A percentile compares a stretch with the other conserved stretches of the same genome.
These are phyloP conservation scores for Astreopora myriophthalma DNA, from an alignment of 64 coral and sea anemone species.

Conservation along the genomic window DNA sequence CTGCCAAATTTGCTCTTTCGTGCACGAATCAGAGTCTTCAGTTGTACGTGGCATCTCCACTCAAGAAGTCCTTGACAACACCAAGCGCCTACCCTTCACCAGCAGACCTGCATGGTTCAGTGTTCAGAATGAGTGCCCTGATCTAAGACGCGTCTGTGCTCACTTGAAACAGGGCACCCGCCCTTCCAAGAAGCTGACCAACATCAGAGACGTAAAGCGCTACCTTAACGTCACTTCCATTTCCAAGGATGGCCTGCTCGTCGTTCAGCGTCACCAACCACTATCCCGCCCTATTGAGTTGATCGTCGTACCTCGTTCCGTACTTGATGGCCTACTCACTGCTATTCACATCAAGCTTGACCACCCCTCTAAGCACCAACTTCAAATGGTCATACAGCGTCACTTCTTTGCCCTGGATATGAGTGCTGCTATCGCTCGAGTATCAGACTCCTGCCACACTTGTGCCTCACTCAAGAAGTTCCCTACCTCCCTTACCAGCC, in stretches of 20 bases:
- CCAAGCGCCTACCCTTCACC: not conserved
- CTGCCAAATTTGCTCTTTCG: too few relatives aligned
- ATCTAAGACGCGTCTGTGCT: not conserved
- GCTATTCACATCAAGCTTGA: slow-evolving; percentile 13
- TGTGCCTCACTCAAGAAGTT: slow-evolving; percentile 33
- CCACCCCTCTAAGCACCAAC: not conserved
- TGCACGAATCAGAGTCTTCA: too few relatives aligned
- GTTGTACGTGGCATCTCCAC: too few relatives aligned
- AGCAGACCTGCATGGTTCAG: not conserved
- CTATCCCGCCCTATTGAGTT: not conserved
- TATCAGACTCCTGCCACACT: not conserved
- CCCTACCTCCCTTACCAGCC: not conserved
- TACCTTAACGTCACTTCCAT: not conserved
- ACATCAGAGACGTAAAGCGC: slow-evolving; percentile 18
- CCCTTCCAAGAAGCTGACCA: too few relatives aligned
- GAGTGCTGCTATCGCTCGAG: not conserved
- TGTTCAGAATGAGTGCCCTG: slow-evolving; percentile 4
- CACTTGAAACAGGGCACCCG: not conserved
- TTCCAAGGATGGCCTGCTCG: slow-evolving; percentile 2
- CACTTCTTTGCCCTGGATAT: not conserved
- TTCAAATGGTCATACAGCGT: not conserved
- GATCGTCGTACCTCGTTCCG: slow-evolving; percentile 23
- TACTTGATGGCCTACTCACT: slow-evolving; percentile 31
- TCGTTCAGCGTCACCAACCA: slow-evolving; percentile 2
- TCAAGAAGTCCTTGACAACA: not conserved